Evolutionary conservation across 2,888 invertebrate species (phyloP).

Genomic region (Agriopis marginaria): DNA sequence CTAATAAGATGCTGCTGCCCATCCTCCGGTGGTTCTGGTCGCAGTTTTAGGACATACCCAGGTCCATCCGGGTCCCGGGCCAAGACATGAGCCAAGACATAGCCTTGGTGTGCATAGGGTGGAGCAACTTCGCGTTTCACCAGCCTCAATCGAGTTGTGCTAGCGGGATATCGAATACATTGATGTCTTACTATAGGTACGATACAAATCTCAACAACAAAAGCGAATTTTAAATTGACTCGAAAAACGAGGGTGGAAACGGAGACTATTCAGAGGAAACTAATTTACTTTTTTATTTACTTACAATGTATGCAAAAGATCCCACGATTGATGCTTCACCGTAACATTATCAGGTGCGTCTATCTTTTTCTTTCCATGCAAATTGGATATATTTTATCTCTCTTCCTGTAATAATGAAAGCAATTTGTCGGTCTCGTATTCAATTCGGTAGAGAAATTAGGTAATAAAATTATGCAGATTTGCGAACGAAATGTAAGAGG

Average conservation of each 20-base stretch:
- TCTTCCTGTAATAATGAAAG: slow-evolving; percentile 50
- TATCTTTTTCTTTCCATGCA: slow-evolving; percentile 29
- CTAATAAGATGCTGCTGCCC: too few species aligned
- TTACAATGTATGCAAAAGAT: slow-evolving; percentile 61
- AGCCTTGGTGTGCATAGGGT: too few species aligned
- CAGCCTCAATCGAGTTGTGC: too few species aligned
- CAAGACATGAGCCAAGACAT: too few species aligned
- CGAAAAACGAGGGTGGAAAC: background rate
- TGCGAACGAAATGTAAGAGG: slow-evolving; percentile 67
- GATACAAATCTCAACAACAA: background rate
- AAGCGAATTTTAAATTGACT: slow-evolving; percentile 25
- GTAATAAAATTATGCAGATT: slow-evolving; percentile 84
- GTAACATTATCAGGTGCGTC: slow-evolving; percentile 52
- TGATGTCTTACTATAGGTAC: too few species aligned
- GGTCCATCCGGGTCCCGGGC: too few species aligned
- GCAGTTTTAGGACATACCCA: too few species aligned
- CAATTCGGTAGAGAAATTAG: slow-evolving; percentile 64
- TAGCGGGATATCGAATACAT: too few species aligned
- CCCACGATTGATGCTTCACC: slow-evolving; percentile 54
- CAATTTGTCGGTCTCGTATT: slow-evolving; percentile 61
- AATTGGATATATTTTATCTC: slow-evolving; percentile 25
- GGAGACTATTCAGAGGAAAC: slow-evolving; percentile 29
- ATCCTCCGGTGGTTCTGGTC: too few species aligned
- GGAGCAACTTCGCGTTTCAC: too few species aligned
- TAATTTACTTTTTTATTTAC: slow-evolving; percentile 60